phyloP scores from a whole-genome alignment of 2,113 vertebrate species.

The Archocentrus centrarchus region DNA sequence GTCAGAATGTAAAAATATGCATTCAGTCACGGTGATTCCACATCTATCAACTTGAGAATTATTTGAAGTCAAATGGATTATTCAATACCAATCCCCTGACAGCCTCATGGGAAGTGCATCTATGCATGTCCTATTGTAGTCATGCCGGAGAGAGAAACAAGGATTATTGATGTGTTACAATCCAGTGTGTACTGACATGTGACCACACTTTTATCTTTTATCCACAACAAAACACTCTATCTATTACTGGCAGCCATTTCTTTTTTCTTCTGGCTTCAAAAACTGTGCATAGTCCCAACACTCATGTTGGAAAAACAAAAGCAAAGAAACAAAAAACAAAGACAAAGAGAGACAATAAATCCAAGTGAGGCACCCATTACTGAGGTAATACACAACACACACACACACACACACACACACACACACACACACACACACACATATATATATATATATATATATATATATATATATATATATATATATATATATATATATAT shows the following conservation, averaged over 20 bases:
- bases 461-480: too few relatives aligned
- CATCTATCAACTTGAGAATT: neutral
- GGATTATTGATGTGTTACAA: constrained; percentile 28
- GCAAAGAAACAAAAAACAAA: neutral
- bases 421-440: too few relatives aligned
- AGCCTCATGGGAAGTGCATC: constrained; percentile 11
- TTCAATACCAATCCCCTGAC: constrained; percentile 2
- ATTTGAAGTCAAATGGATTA: neutral
- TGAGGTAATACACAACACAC: too few relatives aligned
- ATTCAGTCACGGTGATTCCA: neutral
- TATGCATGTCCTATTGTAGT: constrained; percentile 8
- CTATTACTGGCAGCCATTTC: neutral
- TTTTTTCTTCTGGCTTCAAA: neutral
- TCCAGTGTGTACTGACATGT: constrained; percentile 11
- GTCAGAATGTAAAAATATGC: neutral
- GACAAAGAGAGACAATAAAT: neutral
- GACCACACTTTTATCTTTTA: neutral
- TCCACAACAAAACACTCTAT: neutral
- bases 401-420: too few relatives aligned
- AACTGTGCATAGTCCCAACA: constrained; percentile 1
- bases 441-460: too few relatives aligned
- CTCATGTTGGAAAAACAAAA: neutral
- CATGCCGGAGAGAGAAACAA: neutral
- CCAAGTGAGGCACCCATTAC: neutral
- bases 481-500: too few relatives aligned